phyloP scores from a whole-genome alignment of 1,140 invertebrate species.

The Drosophila baimaii region DNA sequence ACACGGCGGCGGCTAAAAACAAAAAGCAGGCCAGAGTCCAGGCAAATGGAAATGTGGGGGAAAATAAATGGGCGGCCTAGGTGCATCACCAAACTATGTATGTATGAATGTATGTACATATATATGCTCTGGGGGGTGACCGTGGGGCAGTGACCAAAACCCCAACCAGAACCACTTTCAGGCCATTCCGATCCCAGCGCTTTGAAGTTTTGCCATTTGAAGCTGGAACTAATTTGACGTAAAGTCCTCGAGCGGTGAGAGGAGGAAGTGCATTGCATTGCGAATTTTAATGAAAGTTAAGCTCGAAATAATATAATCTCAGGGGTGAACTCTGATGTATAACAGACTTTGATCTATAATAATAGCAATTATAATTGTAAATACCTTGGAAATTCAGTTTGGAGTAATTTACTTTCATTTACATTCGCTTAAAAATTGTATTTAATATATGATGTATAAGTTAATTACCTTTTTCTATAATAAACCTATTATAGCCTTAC shows the following conservation, averaged over 20 bases:
- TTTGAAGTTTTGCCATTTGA: conserved; percentile 52
- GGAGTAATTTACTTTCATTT: no score
- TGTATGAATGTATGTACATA: no score
- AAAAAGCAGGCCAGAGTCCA: conserved; percentile 29
- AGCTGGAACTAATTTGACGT: conserved; percentile 47
- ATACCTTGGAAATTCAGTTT: no score
- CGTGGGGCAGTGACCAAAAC: conserved; percentile 18
- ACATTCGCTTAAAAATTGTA: no score
- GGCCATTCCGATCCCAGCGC: neutral
- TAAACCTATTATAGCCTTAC: neutral
- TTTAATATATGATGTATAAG: neutral
- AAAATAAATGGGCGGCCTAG: conserved; percentile 1
- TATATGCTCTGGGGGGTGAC: neutral
- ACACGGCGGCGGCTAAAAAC: conserved; percentile 40
- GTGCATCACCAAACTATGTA: conserved; percentile 16
- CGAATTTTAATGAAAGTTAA: conserved; percentile 34
- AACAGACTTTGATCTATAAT: conserved; percentile 1
- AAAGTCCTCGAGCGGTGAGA: conserved; percentile 32
- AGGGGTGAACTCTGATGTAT: conserved; percentile 3
- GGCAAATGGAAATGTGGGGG: conserved; percentile 15
- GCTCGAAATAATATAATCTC: conserved; percentile 13
- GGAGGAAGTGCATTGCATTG: conserved; percentile 16
- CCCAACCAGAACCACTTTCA: conserved; percentile 20
- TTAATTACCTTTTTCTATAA: neutral
- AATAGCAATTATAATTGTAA: conserved; percentile 5